Conservation (phyloP, 2,888 invertebrate genomes). For the Ariolimax columbianus region DNA sequence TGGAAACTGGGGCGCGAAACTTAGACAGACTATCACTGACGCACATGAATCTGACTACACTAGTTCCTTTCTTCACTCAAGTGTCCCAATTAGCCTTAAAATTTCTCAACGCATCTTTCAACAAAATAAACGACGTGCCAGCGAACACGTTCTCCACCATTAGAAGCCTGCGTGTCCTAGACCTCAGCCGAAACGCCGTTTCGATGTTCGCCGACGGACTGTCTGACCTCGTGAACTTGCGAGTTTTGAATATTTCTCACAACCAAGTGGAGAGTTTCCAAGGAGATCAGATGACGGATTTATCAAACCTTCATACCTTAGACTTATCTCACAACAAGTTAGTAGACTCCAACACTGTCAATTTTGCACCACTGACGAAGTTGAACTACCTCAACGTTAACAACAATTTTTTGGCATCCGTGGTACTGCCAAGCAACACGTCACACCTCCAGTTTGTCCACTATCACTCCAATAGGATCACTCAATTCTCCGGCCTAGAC, state of each 20-base stretch:
- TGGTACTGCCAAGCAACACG: slow-evolving; percentile 54
- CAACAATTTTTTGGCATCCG: slow-evolving; percentile 56
- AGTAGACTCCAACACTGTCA: slow-evolving; percentile 43
- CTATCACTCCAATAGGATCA: slow-evolving; percentile 56
- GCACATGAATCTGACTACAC: slow-evolving; percentile 4
- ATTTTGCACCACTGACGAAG: slow-evolving; percentile 57
- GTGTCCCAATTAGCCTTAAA: slow-evolving; percentile 26
- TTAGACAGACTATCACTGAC: slow-evolving; percentile 43
- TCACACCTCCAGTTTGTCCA: slow-evolving; percentile 54
- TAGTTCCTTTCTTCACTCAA: slow-evolving; percentile 18
- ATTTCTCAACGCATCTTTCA: slow-evolving; percentile 54
- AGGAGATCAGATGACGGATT: slow-evolving; percentile 45
- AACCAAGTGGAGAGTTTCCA: slow-evolving; percentile 43
- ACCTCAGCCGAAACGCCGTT: slow-evolving; percentile 61
- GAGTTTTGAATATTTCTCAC: slow-evolving; percentile 59
- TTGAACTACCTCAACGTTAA: slow-evolving; percentile 59
- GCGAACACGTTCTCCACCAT: slow-evolving; percentile 58
- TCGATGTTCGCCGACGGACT: slow-evolving; percentile 40
- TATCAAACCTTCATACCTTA: slow-evolving; percentile 51
- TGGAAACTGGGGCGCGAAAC: slow-evolving; percentile 42
- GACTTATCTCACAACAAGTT: slow-evolving; percentile 53
- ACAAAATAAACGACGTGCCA: slow-evolving; percentile 55
- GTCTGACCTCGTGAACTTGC: slow-evolving; percentile 53
- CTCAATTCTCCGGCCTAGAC: slow-evolving; percentile 1
- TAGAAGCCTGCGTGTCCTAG: slow-evolving; percentile 57